Conservation (phyloP, 2,797 vertebrate genomes). For the Aplochiton taeniatus region DNA sequence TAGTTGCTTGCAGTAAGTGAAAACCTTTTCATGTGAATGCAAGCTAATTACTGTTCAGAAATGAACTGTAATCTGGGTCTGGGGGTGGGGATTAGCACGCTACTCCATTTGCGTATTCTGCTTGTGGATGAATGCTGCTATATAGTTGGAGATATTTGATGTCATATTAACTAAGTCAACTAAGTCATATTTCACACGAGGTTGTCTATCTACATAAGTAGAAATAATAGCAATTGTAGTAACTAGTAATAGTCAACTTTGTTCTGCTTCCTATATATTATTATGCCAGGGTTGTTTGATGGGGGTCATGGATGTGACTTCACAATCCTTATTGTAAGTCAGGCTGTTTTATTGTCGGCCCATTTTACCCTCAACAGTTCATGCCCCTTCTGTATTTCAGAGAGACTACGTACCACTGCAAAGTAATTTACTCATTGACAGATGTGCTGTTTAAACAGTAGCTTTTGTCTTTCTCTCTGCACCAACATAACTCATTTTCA, state of each 20-base stretch:
- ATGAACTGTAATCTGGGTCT: constrained; percentile 21
- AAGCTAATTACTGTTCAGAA: constrained; percentile 9
- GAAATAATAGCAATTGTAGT: too few species aligned
- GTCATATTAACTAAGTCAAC: too few species aligned
- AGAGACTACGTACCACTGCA: background rate
- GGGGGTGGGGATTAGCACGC: constrained; percentile 17
- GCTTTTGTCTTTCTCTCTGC: background rate
- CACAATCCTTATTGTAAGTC: constrained; percentile 1
- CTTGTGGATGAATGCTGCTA: background rate
- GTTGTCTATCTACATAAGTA: constrained; percentile 23
- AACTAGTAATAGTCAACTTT: too few species aligned
- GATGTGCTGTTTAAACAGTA: constrained; percentile 14
- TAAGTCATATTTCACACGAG: constrained; percentile 14
- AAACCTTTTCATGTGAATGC: constrained; percentile 35
- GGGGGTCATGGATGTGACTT: constrained; percentile 1
- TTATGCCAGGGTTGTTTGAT: constrained; percentile 2
- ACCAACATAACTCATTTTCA: background rate
- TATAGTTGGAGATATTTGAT: too few species aligned
- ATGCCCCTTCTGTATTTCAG: background rate
- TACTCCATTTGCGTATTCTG: constrained; percentile 43
- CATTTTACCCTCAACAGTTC: background rate
- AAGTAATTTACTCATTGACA: constrained; percentile 1
- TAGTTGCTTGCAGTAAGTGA: constrained; percentile 34
- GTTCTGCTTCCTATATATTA: constrained; percentile 9
- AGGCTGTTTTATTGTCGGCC: background rate